phyloP scores from a whole-genome alignment of 1,140 invertebrate species.

The Mylabris phalerata region DNA sequence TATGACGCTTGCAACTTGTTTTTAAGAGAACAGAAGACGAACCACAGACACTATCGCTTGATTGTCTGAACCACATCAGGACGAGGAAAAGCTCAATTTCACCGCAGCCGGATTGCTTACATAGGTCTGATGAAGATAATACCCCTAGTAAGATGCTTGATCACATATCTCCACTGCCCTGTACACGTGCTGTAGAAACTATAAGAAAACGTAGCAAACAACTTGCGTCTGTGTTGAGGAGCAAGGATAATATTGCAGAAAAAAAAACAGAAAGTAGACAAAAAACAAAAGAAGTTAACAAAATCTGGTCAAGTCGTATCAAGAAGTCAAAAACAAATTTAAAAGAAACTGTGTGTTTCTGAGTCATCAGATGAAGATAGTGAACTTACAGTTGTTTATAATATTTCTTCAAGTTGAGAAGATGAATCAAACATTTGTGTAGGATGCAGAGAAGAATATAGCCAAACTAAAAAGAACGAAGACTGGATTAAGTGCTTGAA shows the following conservation, averaged over 20 bases:
- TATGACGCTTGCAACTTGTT: conserved; percentile 10
- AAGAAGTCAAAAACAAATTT: not conserved
- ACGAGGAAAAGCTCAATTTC: too few relatives aligned
- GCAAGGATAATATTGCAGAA: not conserved
- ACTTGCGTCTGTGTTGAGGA: not conserved
- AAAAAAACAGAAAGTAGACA: too few relatives aligned
- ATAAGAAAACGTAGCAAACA: not conserved
- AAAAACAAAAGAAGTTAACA: not conserved
- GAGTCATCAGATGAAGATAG: not conserved
- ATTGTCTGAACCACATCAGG: too few relatives aligned
- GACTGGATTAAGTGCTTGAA: conserved; percentile 8
- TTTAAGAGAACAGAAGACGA: not conserved
- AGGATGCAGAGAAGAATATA: conserved; percentile 6
- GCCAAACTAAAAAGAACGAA: not conserved
- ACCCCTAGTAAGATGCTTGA: not conserved
- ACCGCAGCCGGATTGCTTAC: too few relatives aligned
- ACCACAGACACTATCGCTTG: not conserved
- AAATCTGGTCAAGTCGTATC: not conserved
- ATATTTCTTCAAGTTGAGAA: not conserved
- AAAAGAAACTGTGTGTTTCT: too few relatives aligned
- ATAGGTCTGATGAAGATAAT: not conserved
- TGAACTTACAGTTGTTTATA: not conserved
- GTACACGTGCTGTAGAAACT: not conserved
- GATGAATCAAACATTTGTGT: conserved; percentile 2
- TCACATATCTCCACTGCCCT: not conserved